Conservation (phyloP, 2,888 invertebrate genomes). For the Tenthredo distinguenda region DNA sequence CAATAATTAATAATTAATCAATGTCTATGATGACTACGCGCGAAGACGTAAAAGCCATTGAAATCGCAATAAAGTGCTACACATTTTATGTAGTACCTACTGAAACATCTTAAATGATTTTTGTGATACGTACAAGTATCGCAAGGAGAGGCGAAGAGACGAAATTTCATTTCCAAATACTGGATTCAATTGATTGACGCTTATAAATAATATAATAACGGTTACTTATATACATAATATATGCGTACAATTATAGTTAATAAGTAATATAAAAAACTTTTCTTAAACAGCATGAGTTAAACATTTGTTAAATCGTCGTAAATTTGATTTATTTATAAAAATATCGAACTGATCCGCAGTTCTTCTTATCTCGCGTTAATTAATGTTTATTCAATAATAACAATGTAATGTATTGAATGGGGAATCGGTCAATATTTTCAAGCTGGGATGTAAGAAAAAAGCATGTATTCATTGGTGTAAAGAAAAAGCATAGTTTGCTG, state of each 20-base stretch:
- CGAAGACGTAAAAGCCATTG: not conserved
- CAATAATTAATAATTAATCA: not conserved
- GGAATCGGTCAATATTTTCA: conserved; percentile 1
- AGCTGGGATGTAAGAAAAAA: not conserved
- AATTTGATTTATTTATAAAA: not conserved
- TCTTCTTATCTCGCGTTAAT: not conserved
- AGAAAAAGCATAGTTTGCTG: not conserved
- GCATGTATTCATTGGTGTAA: not conserved
- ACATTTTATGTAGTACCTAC: not conserved
- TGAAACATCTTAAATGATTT: not conserved
- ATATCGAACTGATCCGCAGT: not conserved
- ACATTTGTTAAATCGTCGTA: not conserved
- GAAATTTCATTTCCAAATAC: not conserved
- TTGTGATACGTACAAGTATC: not conserved
- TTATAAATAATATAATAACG: conserved; percentile 13
- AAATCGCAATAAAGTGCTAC: not conserved
- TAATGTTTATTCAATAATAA: not conserved
- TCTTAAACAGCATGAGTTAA: not conserved
- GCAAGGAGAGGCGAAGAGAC: not conserved
- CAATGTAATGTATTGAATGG: not conserved
- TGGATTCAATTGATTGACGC: conserved; percentile 12
- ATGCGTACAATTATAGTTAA: conserved; percentile 28
- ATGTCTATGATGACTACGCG: not conserved
- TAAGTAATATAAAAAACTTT: not conserved
- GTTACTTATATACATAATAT: conserved; percentile 21